Evolutionary conservation across 2,888 invertebrate genomes (phyloP).

Genomic region (Drosophila silvestris): DNA sequence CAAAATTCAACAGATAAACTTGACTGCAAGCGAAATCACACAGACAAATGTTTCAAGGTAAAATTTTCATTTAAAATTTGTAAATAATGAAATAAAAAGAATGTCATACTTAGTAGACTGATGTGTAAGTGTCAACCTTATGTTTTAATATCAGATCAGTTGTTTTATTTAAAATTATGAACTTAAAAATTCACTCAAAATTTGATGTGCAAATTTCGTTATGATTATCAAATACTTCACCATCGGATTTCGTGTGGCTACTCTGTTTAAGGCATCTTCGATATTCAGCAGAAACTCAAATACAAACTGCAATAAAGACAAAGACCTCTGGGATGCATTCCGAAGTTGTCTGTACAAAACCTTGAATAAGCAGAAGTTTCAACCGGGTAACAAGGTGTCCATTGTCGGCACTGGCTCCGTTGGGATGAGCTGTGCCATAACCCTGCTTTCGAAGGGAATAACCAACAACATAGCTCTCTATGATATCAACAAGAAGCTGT

Average conservation of each 20-base stretch:
- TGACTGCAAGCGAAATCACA: neutral
- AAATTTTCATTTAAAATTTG: neutral
- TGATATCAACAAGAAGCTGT: constrained; percentile 91
- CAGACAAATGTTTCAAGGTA: neutral
- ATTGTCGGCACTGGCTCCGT: constrained; percentile 94
- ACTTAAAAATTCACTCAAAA: neutral
- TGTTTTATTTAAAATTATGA: neutral
- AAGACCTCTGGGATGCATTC: constrained; percentile 2
- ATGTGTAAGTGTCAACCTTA: neutral
- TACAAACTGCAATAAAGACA: neutral
- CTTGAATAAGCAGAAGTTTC: neutral
- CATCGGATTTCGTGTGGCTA: neutral
- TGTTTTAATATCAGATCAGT: neutral
- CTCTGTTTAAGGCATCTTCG: neutral
- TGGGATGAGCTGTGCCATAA: constrained; percentile 94
- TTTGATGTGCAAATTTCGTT: neutral
- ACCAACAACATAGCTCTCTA: constrained; percentile 91
- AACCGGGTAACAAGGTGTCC: constrained; percentile 88
- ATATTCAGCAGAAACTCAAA: neutral
- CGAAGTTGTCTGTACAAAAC: neutral
- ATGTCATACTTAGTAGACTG: neutral
- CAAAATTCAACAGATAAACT: neutral
- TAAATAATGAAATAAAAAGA: neutral
- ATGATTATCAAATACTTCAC: neutral
- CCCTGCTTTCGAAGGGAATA: constrained; percentile 91